phyloP scores from a whole-genome alignment of 2,797 vertebrate species.

The Ceryle rudis region DNA sequence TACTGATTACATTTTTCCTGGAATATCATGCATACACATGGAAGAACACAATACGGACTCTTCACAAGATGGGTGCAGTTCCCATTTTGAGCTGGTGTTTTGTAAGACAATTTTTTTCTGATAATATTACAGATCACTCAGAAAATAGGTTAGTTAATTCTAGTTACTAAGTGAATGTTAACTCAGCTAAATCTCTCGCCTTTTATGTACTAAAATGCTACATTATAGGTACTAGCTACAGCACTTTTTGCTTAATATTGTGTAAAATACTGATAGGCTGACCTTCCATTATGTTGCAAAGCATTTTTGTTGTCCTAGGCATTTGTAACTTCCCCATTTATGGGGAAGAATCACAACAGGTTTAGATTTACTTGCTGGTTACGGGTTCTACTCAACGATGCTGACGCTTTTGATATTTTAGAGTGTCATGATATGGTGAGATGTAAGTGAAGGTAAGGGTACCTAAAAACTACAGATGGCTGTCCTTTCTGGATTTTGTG shows the following conservation, averaged over 20 bases:
- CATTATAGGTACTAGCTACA: neutral
- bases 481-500: neutral
- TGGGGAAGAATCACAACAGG: neutral
- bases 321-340: neutral
- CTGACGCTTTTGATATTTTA: neutral
- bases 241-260: neutral
- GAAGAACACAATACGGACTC: neutral
- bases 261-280: neutral
- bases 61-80: neutral
- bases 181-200: neutral
- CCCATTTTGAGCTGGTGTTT: neutral
- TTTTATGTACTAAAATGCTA: neutral
- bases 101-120: neutral
- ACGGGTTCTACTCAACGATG: neutral
- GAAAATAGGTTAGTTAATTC: neutral
- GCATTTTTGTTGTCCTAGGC: neutral
- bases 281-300: neutral
- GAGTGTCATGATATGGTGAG: neutral
- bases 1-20: neutral
- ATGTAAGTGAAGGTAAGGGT: neutral
- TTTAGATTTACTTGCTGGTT: neutral
- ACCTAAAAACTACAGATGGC: neutral
- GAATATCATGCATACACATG: neutral
- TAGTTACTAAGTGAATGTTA: neutral
- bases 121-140: neutral